phyloP scores from a whole-genome alignment of 2,797 vertebrate species.

The Balearica regulorum region DNA sequence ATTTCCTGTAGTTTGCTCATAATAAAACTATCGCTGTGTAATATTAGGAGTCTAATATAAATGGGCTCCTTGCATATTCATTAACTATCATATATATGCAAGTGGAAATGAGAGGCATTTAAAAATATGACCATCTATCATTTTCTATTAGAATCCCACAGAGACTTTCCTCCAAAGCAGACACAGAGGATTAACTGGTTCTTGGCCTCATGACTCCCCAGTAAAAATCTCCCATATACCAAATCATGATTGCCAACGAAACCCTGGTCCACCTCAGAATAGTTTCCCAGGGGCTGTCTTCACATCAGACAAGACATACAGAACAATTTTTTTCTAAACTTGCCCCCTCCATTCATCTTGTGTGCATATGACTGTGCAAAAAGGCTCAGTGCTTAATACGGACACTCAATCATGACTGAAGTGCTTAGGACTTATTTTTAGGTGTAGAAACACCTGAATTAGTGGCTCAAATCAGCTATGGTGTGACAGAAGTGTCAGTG shows the following conservation, averaged over 20 bases:
- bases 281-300: neutral
- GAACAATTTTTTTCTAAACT: neutral
- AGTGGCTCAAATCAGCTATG: neutral
- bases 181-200: neutral
- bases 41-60: neutral
- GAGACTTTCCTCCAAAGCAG: neutral
- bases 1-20: neutral
- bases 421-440: neutral
- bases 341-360: neutral
- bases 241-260: neutral
- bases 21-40: neutral
- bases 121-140: neutral
- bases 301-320: neutral
- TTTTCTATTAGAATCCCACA: neutral
- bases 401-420: neutral
- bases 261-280: neutral
- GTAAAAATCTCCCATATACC: neutral
- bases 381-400: neutral
- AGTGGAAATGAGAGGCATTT: neutral
- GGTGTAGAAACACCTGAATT: neutral
- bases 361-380: neutral
- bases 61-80: neutral
- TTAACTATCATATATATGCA: neutral
- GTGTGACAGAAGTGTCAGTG: neutral
- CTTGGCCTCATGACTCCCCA: rapidly evolving